Conservation (phyloP, 2,797 vertebrate genomes). For the Chiroxiphia lanceolata region DNA sequence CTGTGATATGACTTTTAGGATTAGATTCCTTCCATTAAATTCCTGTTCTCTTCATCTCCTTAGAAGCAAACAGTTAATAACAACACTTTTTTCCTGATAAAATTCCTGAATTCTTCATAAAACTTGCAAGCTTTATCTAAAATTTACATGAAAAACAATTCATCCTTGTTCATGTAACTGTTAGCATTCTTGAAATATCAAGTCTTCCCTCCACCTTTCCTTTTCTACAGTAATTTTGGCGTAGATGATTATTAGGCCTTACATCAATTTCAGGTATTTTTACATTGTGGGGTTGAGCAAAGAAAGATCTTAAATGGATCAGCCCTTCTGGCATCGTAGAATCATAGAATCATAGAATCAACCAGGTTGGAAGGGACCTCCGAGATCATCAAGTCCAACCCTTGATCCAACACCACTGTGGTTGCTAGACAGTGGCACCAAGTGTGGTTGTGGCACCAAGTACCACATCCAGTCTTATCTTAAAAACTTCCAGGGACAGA, state of each 20-base stretch:
- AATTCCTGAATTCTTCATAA: background rate
- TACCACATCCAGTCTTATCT: too few species aligned
- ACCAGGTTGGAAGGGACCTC: too few species aligned
- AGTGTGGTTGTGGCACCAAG: too few species aligned
- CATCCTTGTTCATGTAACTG: background rate
- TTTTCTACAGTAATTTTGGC: background rate
- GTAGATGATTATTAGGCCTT: background rate
- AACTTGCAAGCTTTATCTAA: background rate
- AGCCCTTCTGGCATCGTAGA: background rate
- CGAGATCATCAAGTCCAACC: too few species aligned
- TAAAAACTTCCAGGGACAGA: too few species aligned
- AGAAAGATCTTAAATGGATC: background rate
- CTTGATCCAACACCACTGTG: too few species aligned
- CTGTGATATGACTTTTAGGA: background rate
- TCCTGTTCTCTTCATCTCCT: background rate
- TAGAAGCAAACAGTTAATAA: background rate
- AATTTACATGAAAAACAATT: background rate
- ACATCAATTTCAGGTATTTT: background rate
- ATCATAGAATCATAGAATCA: too few species aligned
- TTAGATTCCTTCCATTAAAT: background rate
- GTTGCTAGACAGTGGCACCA: too few species aligned
- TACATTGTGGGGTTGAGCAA: background rate
- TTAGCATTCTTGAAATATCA: background rate
- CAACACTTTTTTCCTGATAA: background rate
- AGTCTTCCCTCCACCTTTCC: background rate